A percentile compares a stretch with the other conserved stretches of the same genome.
phyloP scores from a whole-genome alignment of 2,113 vertebrate genomes.

The Crotalus horridus region DNA sequence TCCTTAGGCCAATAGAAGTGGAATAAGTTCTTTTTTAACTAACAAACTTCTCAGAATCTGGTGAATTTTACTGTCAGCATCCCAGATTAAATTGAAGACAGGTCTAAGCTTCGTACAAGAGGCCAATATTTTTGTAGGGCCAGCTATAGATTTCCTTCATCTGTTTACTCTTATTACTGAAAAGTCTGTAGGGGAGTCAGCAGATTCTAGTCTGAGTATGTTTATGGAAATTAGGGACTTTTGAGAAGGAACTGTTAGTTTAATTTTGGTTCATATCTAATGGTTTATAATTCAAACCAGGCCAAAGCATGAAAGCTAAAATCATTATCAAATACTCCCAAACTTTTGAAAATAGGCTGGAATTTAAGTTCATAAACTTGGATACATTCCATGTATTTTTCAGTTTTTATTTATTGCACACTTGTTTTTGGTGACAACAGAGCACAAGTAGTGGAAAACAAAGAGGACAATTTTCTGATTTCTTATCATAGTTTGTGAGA shows the following conservation, averaged over 20 bases:
- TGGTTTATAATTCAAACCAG: background rate
- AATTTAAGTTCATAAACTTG: conserved; percentile 10
- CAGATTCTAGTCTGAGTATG: background rate
- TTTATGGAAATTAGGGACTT: background rate
- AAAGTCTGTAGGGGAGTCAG: background rate
- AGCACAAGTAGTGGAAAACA: background rate
- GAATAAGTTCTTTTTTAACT: background rate
- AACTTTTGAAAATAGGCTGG: background rate
- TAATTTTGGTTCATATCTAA: background rate
- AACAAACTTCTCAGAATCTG: background rate
- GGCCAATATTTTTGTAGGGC: background rate
- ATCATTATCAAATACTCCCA: background rate
- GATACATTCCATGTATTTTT: background rate
- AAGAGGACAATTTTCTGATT: background rate
- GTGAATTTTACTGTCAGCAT: background rate
- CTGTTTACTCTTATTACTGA: background rate
- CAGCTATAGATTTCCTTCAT: background rate
- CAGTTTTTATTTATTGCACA: background rate
- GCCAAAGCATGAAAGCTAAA: background rate
- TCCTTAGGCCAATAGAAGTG: background rate
- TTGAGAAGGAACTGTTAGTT: background rate
- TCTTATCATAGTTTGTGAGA: background rate
- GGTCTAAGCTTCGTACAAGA: too few relatives aligned
- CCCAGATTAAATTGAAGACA: background rate
- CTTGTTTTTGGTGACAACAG: conserved; percentile 1